These are phyloP conservation scores for Rana temporaria DNA, from an alignment of 2,113 vertebrate genomes.

Conservation along the genomic window DNA sequence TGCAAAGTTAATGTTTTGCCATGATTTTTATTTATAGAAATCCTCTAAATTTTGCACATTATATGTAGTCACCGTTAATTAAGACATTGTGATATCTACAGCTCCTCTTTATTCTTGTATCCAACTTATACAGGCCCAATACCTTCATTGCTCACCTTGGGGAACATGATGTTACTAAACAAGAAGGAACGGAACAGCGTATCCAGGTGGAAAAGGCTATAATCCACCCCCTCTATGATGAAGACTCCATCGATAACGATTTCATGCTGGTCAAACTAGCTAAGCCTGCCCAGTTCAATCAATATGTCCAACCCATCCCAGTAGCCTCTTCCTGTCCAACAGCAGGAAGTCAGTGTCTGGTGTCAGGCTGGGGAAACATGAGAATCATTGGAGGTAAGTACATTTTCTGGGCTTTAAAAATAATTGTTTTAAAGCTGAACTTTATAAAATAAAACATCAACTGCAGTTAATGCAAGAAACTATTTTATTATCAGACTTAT, in stretches of 20 bases:
- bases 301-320: conserved; percentile 55
- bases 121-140: conserved; percentile 36
- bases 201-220: conserved; percentile 56
- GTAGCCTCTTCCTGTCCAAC: conserved; percentile 48
- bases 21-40: no score
- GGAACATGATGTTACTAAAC: conserved; percentile 39
- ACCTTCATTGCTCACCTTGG: conserved; percentile 53
- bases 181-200: conserved; percentile 57
- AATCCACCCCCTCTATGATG: conserved; percentile 19
- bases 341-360: conserved; percentile 28
- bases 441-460: no score
- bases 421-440: no score
- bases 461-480: no score
- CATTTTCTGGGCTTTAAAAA: no score
- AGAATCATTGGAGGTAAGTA: conserved; percentile 59
- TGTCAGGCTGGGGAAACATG: conserved; percentile 63
- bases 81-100: no score
- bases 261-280: conserved; percentile 62
- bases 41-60: no score
- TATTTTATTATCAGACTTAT: no score
- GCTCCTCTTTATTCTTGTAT: no score
- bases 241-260: conserved; percentile 26
- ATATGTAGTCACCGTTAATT: no score
- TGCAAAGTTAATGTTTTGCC: no score
- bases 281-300: conserved; percentile 28